Evolutionary conservation across 2,888 invertebrate genomes (phyloP).

Genomic region (Caenorhabditis imperialis): DNA sequence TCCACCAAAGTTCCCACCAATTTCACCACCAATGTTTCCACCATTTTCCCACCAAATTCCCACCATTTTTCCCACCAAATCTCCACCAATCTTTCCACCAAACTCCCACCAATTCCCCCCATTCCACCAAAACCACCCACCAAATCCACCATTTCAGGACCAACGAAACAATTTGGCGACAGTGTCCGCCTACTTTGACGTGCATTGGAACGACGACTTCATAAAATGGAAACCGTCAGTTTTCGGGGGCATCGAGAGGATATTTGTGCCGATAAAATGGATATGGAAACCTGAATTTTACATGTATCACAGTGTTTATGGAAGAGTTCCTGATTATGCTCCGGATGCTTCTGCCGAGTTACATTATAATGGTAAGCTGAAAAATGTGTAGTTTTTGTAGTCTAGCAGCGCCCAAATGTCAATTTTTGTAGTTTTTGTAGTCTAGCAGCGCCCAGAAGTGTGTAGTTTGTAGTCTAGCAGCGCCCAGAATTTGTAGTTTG

Average conservation of each 20-base stretch:
- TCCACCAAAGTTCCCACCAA: no score
- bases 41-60: no score
- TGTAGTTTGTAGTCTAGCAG: no score
- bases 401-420: no score
- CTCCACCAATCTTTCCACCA: constrained; percentile 2
- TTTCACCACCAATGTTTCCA: no score
- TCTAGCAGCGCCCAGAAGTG: no score
- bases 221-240: constrained; percentile 71
- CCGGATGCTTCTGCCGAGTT: constrained; percentile 72
- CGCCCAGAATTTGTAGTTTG: no score
- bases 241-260: constrained; percentile 67
- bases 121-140: no score
- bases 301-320: constrained; percentile 76
- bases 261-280: constrained; percentile 75
- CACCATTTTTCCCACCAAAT: no score
- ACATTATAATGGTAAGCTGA: constrained; percentile 58
- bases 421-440: no score
- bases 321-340: constrained; percentile 75
- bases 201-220: constrained; percentile 73
- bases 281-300: constrained; percentile 78
- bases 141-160: constrained; percentile 65
- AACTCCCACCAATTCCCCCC: background rate
- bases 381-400: no score
- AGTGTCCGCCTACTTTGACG: constrained; percentile 77
- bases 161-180: constrained; percentile 77